Evolutionary conservation across 2,113 vertebrate species (phyloP), one percentile per base, ranked within the genome.

Genomic region (Aegithalos caudatus): DNA sequence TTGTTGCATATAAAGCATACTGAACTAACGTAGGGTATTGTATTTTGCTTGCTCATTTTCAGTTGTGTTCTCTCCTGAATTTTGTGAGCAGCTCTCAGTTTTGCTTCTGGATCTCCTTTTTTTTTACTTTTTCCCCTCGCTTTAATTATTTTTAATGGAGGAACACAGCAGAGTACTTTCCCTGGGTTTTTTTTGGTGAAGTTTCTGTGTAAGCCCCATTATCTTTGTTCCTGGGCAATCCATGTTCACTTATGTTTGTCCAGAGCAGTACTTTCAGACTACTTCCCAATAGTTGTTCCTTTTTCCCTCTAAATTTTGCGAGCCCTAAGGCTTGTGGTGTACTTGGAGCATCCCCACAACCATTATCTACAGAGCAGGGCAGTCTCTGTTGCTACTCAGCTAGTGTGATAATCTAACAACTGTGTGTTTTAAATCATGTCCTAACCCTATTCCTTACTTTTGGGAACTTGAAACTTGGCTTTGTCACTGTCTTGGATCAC

Each of bases 51-150:
- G 25, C 7, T 81, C n/a, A 1, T 73, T 89, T 84, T 89, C 29
- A 58, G 1, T 47, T 42, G 29, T 88, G 27, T 78, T 86, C 31
- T 54, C 12, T 37, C 17, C 42, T 81, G 38, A 74, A 57, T 88
- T 94, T 78, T 45, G 27, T 81, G 42, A 54, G 16, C 17, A n/a
- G 10, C 5, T 12, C 10, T 88, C n/a, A 65, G 2, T 78, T 87
- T 91, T 91, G 29, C 22, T 79, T 70, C 24, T 85, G 14, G 14
- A 31, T 56, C 0, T 57, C 1, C 3, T 5, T n/a, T 33, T 61
- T 35, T 53, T 53, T 64, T 4, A 2, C 2, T 7, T 23, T 9
- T 6, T 3, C 14, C 13, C 4, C 19, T 4, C 8, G 14, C 18
- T 73, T 14, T 29, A 38, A 22, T 74, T 82, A 15, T 54, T 76